Percentiles rank a stretch among this genome's conserved stretches.
Evolutionary conservation across 2,888 invertebrate genomes (phyloP).

Genomic region (Aporophyla lueneburgensis): DNA sequence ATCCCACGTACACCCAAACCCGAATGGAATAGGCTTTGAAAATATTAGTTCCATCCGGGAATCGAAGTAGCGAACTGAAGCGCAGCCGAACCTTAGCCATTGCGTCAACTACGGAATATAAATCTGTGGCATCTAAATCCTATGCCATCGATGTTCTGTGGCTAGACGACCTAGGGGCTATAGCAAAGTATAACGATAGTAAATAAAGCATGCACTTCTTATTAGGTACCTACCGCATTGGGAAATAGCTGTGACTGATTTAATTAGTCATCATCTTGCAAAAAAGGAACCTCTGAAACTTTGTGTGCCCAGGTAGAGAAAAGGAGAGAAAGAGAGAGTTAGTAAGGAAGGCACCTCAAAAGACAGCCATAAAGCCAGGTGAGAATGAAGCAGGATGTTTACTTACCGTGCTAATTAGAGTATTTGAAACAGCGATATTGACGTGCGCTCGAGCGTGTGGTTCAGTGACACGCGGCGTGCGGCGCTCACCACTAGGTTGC

Average conservation of each 20-base stretch:
- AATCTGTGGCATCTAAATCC: background rate
- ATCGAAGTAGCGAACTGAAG: background rate
- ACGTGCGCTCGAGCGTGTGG: constrained; percentile 30
- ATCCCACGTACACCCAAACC: background rate
- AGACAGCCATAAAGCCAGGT: background rate
- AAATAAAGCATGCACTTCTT: background rate
- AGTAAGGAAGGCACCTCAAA: background rate
- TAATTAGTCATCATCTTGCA: background rate
- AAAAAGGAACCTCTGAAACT: background rate
- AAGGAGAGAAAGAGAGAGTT: background rate
- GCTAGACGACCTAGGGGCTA: background rate
- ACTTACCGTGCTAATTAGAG: background rate
- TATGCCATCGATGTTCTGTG: background rate
- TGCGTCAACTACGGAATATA: background rate
- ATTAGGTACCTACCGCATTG: background rate
- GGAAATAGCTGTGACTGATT: background rate
- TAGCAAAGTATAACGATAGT: background rate
- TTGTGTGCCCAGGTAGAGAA: background rate
- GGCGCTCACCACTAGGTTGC: background rate
- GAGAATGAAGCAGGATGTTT: constrained; percentile 1
- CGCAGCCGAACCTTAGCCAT: background rate
- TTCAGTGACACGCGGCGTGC: constrained; percentile 20
- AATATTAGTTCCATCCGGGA: background rate
- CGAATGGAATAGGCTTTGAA: background rate
- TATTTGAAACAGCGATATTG: background rate